A percentile compares a stretch with the other conserved stretches of the same genome.
Evolutionary conservation across 2,888 invertebrate species (phyloP).

Genomic region (Rhagonycha fulva): DNA sequence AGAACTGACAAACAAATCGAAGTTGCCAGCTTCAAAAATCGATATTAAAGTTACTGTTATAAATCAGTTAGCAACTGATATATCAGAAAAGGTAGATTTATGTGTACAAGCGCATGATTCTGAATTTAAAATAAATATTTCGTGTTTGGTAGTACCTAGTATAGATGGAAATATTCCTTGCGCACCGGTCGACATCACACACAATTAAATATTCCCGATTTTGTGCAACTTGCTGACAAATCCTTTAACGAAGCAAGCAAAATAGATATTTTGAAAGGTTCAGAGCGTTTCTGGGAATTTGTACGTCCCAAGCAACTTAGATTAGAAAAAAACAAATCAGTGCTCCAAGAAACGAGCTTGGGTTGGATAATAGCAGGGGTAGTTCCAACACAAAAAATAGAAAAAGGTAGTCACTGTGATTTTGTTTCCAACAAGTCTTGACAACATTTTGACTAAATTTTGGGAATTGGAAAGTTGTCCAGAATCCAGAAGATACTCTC

Average conservation of each 20-base stretch:
- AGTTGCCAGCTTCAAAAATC: background rate
- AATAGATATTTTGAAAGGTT: slow-evolving; percentile 4
- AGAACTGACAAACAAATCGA: slow-evolving; percentile 2
- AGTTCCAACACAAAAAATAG: no score
- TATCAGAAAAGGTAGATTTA: slow-evolving; percentile 5
- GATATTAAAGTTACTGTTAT: slow-evolving; percentile 17
- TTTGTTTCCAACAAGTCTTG: no score
- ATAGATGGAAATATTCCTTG: slow-evolving; percentile 10
- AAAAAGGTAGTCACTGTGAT: no score
- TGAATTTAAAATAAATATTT: slow-evolving; percentile 7
- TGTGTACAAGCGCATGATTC: slow-evolving; percentile 14
- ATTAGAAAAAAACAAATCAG: background rate
- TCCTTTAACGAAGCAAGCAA: background rate
- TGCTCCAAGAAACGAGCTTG: slow-evolving; percentile 8
- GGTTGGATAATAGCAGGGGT: slow-evolving; percentile 3
- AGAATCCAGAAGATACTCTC: no score
- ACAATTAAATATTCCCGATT: background rate
- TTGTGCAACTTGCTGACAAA: slow-evolving; percentile 4
- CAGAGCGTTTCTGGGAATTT: background rate
- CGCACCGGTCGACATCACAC: no score
- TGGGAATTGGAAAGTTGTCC: no score
- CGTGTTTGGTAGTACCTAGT: slow-evolving; percentile 10
- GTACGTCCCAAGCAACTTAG: background rate
- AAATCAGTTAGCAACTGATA: slow-evolving; percentile 1
- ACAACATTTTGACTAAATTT: no score